Percentiles rank a stretch among this genome's conserved stretches.
Conservation (phyloP, 2,113 vertebrate species). For the Pygathrix nemaeus region DNA sequence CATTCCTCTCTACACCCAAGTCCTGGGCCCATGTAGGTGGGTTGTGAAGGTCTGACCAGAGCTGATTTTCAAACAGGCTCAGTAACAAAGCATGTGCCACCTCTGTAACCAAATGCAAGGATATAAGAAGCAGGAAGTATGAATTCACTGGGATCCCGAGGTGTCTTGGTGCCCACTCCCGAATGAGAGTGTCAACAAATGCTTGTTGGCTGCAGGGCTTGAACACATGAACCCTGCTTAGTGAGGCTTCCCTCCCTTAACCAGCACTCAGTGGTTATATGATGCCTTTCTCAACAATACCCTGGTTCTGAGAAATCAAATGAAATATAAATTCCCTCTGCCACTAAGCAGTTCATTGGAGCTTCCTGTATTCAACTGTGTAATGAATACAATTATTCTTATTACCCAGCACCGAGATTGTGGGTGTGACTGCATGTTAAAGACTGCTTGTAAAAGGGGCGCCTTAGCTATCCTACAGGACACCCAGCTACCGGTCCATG, state of each 20-base stretch:
- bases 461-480: background rate
- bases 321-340: conserved; percentile 42
- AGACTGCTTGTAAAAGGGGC: conserved; percentile 44
- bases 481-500: conserved; percentile 44
- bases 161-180: background rate
- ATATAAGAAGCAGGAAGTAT: background rate
- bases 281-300: background rate
- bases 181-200: background rate
- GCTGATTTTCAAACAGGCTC: background rate
- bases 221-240: background rate
- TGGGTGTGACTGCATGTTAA: conserved; percentile 35
- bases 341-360: background rate
- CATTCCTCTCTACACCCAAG: background rate
- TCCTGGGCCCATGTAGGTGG: background rate
- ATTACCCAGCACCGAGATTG: conserved; percentile 42
- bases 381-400: conserved; percentile 68
- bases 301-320: conserved; percentile 50
- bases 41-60: background rate
- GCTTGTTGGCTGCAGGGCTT: background rate
- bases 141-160: background rate
- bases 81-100: background rate
- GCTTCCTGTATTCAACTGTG: conserved; percentile 23
- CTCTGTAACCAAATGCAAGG: rapidly evolving
- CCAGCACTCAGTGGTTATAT: background rate
- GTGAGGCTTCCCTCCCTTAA: background rate